phyloP scores from a whole-genome alignment of 37 sponge, comb jelly and placozoan species.

The Spongilla lacustris region DNA sequence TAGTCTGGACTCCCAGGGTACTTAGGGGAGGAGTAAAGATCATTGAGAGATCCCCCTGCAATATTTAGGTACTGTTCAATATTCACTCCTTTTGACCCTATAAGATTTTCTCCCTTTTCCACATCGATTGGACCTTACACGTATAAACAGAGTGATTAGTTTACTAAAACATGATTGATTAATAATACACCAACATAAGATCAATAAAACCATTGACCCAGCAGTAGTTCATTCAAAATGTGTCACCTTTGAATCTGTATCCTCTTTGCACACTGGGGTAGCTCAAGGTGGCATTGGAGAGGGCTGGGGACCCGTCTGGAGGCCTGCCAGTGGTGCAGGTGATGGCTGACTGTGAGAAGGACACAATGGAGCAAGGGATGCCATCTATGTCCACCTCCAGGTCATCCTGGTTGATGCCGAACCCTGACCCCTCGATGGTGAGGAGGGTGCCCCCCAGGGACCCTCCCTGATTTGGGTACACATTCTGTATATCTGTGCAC shows the following conservation, averaged over 20 bases:
- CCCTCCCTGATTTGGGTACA: slow-evolving; percentile 50
- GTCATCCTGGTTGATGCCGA: slow-evolving; percentile 20
- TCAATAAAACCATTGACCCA: not conserved
- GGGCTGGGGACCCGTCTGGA: slow-evolving; percentile 9
- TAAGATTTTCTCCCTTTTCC: too few relatives aligned
- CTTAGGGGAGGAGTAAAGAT: slow-evolving; percentile 9
- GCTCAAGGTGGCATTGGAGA: slow-evolving; percentile 14
- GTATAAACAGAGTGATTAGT: too few relatives aligned
- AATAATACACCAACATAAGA: not conserved
- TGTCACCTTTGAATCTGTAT: slow-evolving; percentile 62
- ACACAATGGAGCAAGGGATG: slow-evolving; percentile 44
- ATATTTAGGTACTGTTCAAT: slow-evolving; percentile 27
- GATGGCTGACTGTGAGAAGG: slow-evolving; percentile 13
- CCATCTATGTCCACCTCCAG: slow-evolving; percentile 69
- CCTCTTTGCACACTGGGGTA: slow-evolving; percentile 46
- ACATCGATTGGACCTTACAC: too few relatives aligned
- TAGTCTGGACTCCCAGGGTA: slow-evolving; percentile 54
- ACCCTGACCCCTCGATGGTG: slow-evolving; percentile 60
- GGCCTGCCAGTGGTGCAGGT: slow-evolving; percentile 42
- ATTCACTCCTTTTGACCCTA: slow-evolving; percentile 58
- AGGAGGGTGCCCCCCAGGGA: slow-evolving; percentile 59
- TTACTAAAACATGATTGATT: not conserved
- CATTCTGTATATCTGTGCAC: slow-evolving; percentile 43
- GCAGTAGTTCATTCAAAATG: too few relatives aligned
- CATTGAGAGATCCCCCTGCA: not conserved